Evolutionary conservation across 1,140 invertebrate species (phyloP), one percentile per base, ranked within the genome.

Genomic region (Neodiprion fabricii): DNA sequence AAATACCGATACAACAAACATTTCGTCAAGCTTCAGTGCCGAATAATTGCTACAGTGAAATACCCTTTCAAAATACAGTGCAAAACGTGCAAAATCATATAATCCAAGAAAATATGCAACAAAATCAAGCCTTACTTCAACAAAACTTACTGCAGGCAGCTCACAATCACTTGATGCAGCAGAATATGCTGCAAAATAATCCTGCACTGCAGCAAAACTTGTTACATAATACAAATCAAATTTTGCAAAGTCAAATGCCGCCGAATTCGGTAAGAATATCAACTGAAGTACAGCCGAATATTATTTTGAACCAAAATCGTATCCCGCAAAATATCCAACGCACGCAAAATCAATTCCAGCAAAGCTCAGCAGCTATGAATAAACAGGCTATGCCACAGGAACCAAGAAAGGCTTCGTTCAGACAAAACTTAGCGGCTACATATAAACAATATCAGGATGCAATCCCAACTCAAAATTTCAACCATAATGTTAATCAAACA

Each of bases 21-120:
- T 81, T 75, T 53, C 74, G 53, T n/a, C 76, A 76, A 40, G 79
- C 78, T 49, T 49, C 12, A 7, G 7, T 28, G 67, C 67, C 67
- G 7, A 69, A 69, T 69, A 69, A 69, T 69, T 21, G 67, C 2
- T 84, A 78, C n/a, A 76, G 75, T 12, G 83, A 85, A 11, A 74
- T 85, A 47, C 86, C 86, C 0, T 82, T 81, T 70, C 86, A 89
- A 75, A 88, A 88, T 72, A 76, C 85, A 0, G 87, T 88, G 5
- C 87, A 89, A 76, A 88, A 89, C 74, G 87, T 89, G 7, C 86
- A 88, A 40, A 89, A 89, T 81, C 87, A 88, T 48, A 88, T 88
- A 72, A 89, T 89, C 21, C 87, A 89, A 70, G 87, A 89, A 67
- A 88, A 88, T 67, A 89, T 87, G 87, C 87, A 88, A 10, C 86